Conservation (phyloP, 2,888 invertebrate species). For the Epistrophe eligans region DNA sequence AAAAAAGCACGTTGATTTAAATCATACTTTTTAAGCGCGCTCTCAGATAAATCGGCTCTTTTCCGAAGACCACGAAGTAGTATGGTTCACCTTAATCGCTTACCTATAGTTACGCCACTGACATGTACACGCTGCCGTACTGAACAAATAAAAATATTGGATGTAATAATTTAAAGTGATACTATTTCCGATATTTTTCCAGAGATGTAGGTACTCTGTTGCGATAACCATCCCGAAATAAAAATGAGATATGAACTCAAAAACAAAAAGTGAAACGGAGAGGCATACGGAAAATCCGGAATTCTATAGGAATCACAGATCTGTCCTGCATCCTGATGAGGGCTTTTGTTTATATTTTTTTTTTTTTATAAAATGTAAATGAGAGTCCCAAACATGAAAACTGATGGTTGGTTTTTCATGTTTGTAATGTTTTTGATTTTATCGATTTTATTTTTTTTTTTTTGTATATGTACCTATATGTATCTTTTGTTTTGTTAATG, state of each 20-base stretch:
- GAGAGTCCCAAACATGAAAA: slow-evolving; percentile 47
- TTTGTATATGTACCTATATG: not conserved
- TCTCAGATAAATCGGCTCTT: too few relatives aligned
- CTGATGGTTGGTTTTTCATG: slow-evolving; percentile 40
- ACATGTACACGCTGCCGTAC: not conserved
- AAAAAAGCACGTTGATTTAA: too few relatives aligned
- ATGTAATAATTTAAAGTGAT: slow-evolving; percentile 70
- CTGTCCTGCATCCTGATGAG: slow-evolving; percentile 54
- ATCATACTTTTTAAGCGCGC: too few relatives aligned
- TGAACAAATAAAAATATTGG: slow-evolving; percentile 53
- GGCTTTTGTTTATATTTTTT: slow-evolving; percentile 10
- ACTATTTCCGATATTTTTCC: slow-evolving; percentile 64
- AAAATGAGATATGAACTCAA: slow-evolving; percentile 24
- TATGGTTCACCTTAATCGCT: not conserved
- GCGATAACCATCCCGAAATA: slow-evolving; percentile 58
- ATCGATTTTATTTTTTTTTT: not conserved
- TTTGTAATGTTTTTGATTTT: slow-evolving; percentile 50
- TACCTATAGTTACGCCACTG: not conserved
- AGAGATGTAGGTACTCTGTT: slow-evolving; percentile 32
- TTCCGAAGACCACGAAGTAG: too few relatives aligned
- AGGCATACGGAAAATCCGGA: slow-evolving; percentile 19
- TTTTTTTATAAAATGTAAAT: slow-evolving; percentile 41
- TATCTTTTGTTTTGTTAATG: not conserved
- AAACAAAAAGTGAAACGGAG: not conserved
- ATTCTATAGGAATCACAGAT: slow-evolving; percentile 3